Evolutionary conservation across 2,888 invertebrate species (phyloP).

Genomic region (Sarcophaga rosellei): DNA sequence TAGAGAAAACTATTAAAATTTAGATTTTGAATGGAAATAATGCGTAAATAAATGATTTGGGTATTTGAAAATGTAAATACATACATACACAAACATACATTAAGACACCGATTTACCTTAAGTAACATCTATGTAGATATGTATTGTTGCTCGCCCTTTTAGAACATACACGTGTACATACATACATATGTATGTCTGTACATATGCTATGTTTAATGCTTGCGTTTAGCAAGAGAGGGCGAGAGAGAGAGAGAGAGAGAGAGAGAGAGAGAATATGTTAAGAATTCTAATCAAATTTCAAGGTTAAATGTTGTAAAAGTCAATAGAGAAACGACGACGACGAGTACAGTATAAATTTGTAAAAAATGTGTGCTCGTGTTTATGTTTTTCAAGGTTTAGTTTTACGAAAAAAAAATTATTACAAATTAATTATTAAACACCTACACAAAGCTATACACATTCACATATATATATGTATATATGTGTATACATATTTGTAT

Average conservation of each 20-base stretch:
- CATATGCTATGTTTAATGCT: neutral
- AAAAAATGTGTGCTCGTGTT: neutral
- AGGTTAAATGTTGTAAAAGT: slow-evolving; percentile 40
- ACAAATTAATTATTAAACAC: slow-evolving; percentile 49
- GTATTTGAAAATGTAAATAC: neutral
- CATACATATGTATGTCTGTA: neutral
- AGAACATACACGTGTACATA: neutral
- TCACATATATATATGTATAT: neutral
- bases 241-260: neutral
- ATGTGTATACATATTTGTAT: neutral
- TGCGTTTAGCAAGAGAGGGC: neutral
- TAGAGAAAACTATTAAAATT: no score
- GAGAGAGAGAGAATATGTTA: slow-evolving; percentile 8
- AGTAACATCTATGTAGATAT: no score
- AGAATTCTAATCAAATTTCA: slow-evolving; percentile 62
- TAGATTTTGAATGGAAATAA: no score
- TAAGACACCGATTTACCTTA: no score
- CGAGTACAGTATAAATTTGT: slow-evolving; percentile 14
- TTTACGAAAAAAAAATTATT: slow-evolving; percentile 12
- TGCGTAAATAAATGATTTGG: no score
- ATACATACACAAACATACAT: neutral
- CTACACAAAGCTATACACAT: slow-evolving; percentile 24
- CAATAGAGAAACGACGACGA: slow-evolving; percentile 5
- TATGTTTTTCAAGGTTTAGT: slow-evolving; percentile 54
- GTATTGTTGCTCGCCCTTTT: no score